Conservation (phyloP, 2,888 invertebrate species). For the Graphium colonna region DNA sequence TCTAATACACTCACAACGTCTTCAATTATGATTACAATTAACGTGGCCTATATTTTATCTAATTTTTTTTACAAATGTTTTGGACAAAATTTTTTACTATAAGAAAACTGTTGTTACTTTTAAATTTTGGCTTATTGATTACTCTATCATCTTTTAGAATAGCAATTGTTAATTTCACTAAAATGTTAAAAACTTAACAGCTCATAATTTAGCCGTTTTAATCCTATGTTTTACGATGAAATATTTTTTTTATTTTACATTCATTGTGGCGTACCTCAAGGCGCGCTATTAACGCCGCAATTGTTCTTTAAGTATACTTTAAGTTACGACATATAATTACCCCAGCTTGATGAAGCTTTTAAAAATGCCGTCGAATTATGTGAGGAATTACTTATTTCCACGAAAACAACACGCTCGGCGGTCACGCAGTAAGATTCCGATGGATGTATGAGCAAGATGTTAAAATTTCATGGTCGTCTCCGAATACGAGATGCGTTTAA, state of each 20-base stretch:
- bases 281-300: constrained; percentile 10
- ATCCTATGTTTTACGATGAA: no score
- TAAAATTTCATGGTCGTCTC: constrained; percentile 3
- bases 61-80: no score
- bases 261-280: constrained; percentile 7
- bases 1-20: no score
- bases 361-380: constrained; percentile 10
- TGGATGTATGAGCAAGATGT: constrained; percentile 8
- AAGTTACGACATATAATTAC: constrained; percentile 16
- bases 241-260: not conserved
- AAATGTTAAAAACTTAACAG: no score
- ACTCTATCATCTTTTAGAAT: no score
- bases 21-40: no score
- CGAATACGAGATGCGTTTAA: constrained; percentile 4
- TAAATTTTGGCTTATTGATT: no score
- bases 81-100: no score
- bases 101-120: no score
- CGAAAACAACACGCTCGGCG: not conserved
- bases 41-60: no score
- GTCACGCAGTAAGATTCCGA: not conserved
- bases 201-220: no score
- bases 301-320: constrained; percentile 12
- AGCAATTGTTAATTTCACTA: no score
- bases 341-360: constrained; percentile 10
- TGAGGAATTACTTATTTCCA: constrained; percentile 3